Evolutionary conservation across 2,113 vertebrate genomes (phyloP).

Genomic region (Camarhynchus parvulus): DNA sequence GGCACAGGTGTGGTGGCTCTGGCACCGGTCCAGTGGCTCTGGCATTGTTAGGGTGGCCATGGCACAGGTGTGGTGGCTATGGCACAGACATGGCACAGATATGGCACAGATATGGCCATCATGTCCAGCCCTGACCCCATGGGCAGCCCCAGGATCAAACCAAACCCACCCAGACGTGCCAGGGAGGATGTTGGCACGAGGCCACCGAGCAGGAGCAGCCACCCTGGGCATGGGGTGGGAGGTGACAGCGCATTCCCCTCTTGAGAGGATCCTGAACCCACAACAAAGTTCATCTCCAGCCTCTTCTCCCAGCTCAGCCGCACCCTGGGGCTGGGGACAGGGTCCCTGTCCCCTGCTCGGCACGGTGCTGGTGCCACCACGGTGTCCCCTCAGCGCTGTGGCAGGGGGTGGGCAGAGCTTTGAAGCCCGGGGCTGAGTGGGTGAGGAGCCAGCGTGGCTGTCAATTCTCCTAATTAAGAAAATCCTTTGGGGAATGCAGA

Average conservation of each 20-base stretch:
- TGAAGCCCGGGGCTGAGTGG: neutral
- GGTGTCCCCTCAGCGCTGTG: fast-evolving
- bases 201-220: fast-evolving
- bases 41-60: no score
- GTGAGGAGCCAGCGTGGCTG: fast-evolving
- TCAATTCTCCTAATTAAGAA: conserved; percentile 18
- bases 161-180: fast-evolving
- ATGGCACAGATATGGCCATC: no score
- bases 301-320: neutral
- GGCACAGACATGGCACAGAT: neutral
- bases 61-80: neutral
- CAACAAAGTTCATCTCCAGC: neutral
- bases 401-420: neutral
- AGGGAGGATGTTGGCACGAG: fast-evolving
- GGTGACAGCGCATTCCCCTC: fast-evolving
- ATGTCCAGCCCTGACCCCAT: fast-evolving
- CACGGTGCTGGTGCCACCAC: fast-evolving
- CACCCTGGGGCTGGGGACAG: neutral
- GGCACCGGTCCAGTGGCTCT: neutral
- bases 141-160: fast-evolving
- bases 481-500: neutral
- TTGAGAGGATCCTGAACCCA: neutral
- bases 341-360: fast-evolving
- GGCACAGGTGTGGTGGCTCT: neutral
- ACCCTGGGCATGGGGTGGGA: neutral